phyloP scores from a whole-genome alignment of 2,797 vertebrate species.

The Falco naumanni region DNA sequence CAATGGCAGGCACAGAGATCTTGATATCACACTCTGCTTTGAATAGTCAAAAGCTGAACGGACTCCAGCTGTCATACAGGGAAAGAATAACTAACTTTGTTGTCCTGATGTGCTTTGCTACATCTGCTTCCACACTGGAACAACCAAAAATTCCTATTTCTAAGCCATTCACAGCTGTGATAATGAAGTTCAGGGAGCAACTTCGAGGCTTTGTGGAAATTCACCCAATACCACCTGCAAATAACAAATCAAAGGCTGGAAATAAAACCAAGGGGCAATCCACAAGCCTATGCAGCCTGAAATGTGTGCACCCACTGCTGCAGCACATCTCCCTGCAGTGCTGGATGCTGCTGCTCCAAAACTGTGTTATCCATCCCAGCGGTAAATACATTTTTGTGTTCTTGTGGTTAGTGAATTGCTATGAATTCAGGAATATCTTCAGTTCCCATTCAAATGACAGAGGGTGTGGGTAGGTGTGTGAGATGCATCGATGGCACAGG shows the following conservation, averaged over 20 bases:
- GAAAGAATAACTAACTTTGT: accelerated
- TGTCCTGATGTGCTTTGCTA: neutral
- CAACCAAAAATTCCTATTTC: neutral
- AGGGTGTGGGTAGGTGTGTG: neutral
- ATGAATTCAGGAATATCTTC: neutral
- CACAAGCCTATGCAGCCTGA: neutral
- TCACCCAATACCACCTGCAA: no score
- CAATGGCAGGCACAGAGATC: accelerated
- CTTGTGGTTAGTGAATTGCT: neutral
- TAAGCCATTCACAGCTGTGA: accelerated
- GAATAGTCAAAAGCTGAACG: neutral
- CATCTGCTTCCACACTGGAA: accelerated
- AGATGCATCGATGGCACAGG: neutral
- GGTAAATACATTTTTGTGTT: neutral
- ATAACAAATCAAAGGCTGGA: neutral
- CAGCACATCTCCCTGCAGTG: neutral
- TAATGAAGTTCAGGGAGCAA: accelerated
- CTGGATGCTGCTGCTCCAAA: neutral
- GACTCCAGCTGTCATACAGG: accelerated
- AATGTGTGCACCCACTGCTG: neutral
- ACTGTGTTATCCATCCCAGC: neutral
- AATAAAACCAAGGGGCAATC: neutral
- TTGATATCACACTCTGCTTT: accelerated
- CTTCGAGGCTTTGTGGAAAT: neutral
- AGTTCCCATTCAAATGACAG: neutral